Evolutionary conservation across 2,888 invertebrate species (phyloP), one percentile per base, ranked within the genome.

Genomic region (Microplitis manilae): DNA sequence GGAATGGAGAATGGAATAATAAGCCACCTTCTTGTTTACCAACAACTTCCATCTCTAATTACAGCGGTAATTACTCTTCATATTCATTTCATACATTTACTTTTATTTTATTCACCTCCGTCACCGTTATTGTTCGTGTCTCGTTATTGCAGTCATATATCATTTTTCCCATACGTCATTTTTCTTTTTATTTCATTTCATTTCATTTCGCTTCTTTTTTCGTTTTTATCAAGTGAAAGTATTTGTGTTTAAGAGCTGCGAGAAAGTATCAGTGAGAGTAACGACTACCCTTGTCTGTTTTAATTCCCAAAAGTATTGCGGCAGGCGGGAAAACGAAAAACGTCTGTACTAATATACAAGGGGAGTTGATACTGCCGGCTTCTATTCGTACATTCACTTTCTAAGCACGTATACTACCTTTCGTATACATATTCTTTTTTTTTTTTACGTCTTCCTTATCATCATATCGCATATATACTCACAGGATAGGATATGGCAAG

Each of bases 41-140:
- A n/a, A 97, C 97, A 40, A 96, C 96, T 1, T 91, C 95, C 61
- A 91, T 97, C 82, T 96, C 96, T 62, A 97, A 96, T 90, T 96
- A 95, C 90, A 96, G 96, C 85, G 94, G 95, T 95, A 78, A 85
- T 78, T 68, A 68, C 72, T 79, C 76, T 77, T 79, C 13, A 30
- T 30, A 65, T 65, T 38, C 6, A 8, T 30, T 65, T 65, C 30
- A 9, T 65, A 8, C 65, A 9, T 30, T 65, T 13, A 5, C 13
- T 60, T 80, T 79, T 81, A 80, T 80, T 80, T 81, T 79, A 76
- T 78, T 41, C 30, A 30, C 30, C 30, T 30, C 30, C 4, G 30
- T 30, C 30, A 30, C 30, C 30, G 30, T 30, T 4, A 30, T 30
- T 30, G 30, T 30, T 30, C 30, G 30, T 30, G 30, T 30, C 30